Evolutionary conservation across 2,888 invertebrate genomes (phyloP).

Genomic region (Troides helena): DNA sequence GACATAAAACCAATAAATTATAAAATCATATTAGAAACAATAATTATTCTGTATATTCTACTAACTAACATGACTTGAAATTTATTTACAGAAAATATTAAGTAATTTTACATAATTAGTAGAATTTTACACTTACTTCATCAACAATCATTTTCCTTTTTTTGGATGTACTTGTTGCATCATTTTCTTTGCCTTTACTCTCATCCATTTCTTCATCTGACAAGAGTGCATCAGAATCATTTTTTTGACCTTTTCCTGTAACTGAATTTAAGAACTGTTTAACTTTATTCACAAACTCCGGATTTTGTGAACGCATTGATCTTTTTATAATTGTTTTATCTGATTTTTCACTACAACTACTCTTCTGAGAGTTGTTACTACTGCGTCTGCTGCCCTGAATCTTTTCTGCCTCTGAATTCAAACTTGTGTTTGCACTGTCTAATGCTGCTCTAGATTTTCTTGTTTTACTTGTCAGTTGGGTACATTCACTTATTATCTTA

Average conservation of each 20-base stretch:
- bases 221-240: conserved; percentile 37
- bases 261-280: conserved; percentile 81
- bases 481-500: conserved; percentile 82
- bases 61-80: not conserved
- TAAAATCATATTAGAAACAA: not conserved
- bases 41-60: not conserved
- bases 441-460: conserved; percentile 68
- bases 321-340: conserved; percentile 59
- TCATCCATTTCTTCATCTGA: conserved; percentile 56
- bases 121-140: conserved; percentile 33
- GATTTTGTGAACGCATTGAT: conserved; percentile 83
- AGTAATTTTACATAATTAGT: not conserved
- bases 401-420: conserved; percentile 63
- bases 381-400: conserved; percentile 52
- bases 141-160: conserved; percentile 41
- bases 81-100: not conserved
- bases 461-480: conserved; percentile 73
- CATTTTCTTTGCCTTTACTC: conserved; percentile 45
- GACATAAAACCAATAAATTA: conserved; percentile 9
- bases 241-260: conserved; percentile 57
- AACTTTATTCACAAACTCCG: conserved; percentile 82
- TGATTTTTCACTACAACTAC: conserved; percentile 64
- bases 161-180: conserved; percentile 37
- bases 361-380: conserved; percentile 62
- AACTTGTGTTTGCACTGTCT: conserved; percentile 67